Evolutionary conservation across 2,888 invertebrate species (phyloP).

Genomic region (Microplitis manilae): DNA sequence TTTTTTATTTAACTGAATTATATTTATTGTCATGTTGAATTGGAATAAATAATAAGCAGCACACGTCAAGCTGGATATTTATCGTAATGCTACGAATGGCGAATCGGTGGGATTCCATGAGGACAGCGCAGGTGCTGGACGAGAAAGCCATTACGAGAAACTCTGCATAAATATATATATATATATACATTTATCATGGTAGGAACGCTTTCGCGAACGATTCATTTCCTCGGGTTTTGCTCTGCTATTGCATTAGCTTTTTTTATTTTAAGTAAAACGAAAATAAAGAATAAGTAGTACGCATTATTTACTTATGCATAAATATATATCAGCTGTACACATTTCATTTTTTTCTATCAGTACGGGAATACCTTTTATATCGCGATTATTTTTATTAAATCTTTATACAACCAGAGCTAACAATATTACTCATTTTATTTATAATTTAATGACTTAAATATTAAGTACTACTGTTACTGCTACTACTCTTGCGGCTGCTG

Average conservation of each 20-base stretch:
- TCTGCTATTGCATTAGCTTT: not conserved
- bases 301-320: constrained; percentile 9
- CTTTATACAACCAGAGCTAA: not conserved
- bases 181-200: not conserved
- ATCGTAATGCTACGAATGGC: constrained; percentile 34
- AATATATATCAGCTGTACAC: constrained; percentile 1
- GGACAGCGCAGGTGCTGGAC: constrained; percentile 42
- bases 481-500: not conserved
- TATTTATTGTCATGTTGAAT: not conserved
- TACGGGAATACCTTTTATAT: not conserved
- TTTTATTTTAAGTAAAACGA: not conserved
- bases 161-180: constrained; percentile 35
- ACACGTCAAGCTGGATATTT: constrained; percentile 34
- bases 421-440: not conserved
- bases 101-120: constrained; percentile 40
- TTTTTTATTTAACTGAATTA: constrained; percentile 9
- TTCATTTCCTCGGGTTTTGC: not conserved
- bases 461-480: not conserved
- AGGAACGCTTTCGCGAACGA: constrained; percentile 21
- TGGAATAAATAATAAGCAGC: constrained; percentile 27
- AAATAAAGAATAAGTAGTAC: not conserved
- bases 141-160: constrained; percentile 43
- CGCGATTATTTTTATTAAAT: not conserved
- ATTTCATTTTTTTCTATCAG: not conserved
- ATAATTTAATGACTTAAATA: not conserved